Percentiles rank a stretch among this genome's conserved stretches.
Evolutionary conservation across 1,140 invertebrate genomes (phyloP).

Genomic region (Rhynchophorus ferrugineus): DNA sequence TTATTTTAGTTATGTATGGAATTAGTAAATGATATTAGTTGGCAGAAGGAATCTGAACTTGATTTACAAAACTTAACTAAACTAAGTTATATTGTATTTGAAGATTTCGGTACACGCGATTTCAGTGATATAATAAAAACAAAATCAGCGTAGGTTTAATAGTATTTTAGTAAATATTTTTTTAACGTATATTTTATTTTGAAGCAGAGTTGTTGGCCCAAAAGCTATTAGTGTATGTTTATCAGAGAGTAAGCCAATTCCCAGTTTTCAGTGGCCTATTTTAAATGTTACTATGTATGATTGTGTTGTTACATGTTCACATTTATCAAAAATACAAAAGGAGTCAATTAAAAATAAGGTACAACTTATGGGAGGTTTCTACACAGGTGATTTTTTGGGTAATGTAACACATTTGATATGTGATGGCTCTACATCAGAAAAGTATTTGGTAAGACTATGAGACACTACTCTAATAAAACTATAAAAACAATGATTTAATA

Average conservation of each 20-base stretch:
- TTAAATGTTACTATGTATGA: constrained; percentile 75
- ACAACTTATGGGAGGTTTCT: constrained; percentile 76
- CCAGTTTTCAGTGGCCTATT: constrained; percentile 64
- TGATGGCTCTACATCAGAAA: constrained; percentile 61
- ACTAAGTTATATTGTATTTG: constrained; percentile 66
- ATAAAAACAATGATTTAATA: constrained; percentile 40
- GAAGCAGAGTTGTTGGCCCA: constrained; percentile 67
- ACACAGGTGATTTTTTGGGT: constrained; percentile 59
- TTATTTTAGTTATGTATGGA: constrained; percentile 39
- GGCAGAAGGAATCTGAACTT: constrained; percentile 46
- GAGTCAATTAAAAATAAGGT: constrained; percentile 60
- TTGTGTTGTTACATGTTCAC: constrained; percentile 64
- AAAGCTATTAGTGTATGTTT: constrained; percentile 70
- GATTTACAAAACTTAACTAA: constrained; percentile 49
- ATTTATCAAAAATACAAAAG: constrained; percentile 57
- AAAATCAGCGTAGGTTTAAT: constrained; percentile 56
- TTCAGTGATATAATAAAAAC: constrained; percentile 58
- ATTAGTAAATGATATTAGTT: constrained; percentile 42
- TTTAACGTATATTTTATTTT: background rate
- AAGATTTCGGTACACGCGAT: constrained; percentile 60
- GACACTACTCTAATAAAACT: background rate
- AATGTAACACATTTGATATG: constrained; percentile 78
- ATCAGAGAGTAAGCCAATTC: constrained; percentile 61
- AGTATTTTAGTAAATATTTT: constrained; percentile 7
- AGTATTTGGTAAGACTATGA: constrained; percentile 55